Conservation (phyloP, 1,140 invertebrate species). For the Amyelois transitella region DNA sequence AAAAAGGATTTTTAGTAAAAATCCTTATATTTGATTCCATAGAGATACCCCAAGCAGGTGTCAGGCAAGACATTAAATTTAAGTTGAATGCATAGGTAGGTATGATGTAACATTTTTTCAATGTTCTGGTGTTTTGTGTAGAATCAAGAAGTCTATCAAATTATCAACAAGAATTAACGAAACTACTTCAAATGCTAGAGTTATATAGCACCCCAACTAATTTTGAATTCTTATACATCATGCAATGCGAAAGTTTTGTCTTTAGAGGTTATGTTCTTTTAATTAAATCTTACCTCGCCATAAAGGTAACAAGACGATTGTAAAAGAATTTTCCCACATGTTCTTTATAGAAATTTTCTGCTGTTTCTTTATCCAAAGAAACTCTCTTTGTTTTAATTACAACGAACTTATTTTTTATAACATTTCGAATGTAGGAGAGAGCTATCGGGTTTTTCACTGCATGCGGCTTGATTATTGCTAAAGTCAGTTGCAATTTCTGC, state of each 20-base stretch:
- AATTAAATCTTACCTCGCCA: conserved; percentile 79
- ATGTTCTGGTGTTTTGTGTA: no score
- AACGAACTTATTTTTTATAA: conserved; percentile 85
- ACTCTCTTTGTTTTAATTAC: conserved; percentile 82
- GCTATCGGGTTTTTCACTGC: conserved; percentile 80
- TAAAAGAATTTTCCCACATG: conserved; percentile 92
- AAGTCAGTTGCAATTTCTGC: conserved; percentile 71
- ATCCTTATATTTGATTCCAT: no score
- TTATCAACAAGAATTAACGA: no score
- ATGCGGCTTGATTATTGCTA: conserved; percentile 86
- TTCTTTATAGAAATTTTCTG: conserved; percentile 87
- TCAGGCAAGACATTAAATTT: no score
- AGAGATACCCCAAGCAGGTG: no score
- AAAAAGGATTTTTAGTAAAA: no score
- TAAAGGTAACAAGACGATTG: conserved; percentile 89
- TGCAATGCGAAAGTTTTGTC: not conserved
- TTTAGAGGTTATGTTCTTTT: not conserved
- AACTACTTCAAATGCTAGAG: no score
- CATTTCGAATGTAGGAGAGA: conserved; percentile 78
- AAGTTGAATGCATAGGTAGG: no score
- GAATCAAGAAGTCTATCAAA: no score
- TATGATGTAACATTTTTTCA: no score
- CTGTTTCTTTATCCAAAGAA: conserved; percentile 77
- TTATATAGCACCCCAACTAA: no score
- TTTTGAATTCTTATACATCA: no score